Base-by-base conservation (phyloP, 2,797 vertebrate genomes). In the Falco naumanni region DNA sequence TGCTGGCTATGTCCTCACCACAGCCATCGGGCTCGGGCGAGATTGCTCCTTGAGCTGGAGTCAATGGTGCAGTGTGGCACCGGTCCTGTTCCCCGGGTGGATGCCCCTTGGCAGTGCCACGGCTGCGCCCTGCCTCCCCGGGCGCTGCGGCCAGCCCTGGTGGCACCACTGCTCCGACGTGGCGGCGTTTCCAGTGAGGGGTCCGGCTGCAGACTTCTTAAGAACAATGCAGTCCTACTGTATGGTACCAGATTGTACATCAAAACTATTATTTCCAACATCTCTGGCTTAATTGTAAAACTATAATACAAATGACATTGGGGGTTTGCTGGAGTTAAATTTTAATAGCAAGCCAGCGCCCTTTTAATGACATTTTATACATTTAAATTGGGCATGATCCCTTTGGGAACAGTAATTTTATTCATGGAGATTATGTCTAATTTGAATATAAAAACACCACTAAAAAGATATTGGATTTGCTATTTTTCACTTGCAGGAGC, bases 391-490 rank as follows among this genome's bases (percentile, higher is more conserved):
- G 93, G 95, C 20, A 48, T 51, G 91, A 94, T 96, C 96, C 96
- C 96, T 97, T 96, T 91, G 98, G 97, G 97, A 97, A 96, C 90
- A 89, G 93, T 96, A 93, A 97, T 97, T 96, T 97, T 97, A 97
- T 97, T 97, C 97, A 97, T 96, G 89, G 93, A 98, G 96, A 95
- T 90, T 93, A 93, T 87, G 51, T 94, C 96, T 97, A 93, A 98
- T 97, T 95, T 96, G 96, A 98, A 97, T 97, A 94, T 79, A 97
- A 97, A 97, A 97, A 97, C 94, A 95, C 83, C 93, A 89, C 91
- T 86, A 94, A 93, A 96, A 96, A 97, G 95, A 95, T 93, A 96
- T 8, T 86, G 91, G 26, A 81, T 93, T 87, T 93, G 89, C 59
- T 72, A 51, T 94, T 96, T 96, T 91, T 95, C 85, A 76, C 95